Percentiles rank a stretch among this genome's conserved stretches.
phyloP scores from a whole-genome alignment of 2,888 invertebrate species.

The Aquatica leii region DNA sequence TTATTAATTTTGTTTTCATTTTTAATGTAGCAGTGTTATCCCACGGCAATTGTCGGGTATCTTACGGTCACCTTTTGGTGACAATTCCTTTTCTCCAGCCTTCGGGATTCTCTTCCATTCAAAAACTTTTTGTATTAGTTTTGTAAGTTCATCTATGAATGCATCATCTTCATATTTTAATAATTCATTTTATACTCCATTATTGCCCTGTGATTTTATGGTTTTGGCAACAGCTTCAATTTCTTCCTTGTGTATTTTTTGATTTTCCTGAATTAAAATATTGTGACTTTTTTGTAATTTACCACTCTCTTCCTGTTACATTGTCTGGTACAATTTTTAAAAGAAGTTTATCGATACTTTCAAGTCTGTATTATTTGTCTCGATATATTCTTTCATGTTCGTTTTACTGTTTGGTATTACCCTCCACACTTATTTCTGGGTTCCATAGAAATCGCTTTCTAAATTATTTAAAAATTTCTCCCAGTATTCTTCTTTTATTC shows the following conservation, averaged over 20 bases:
- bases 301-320: not conserved
- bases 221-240: slow-evolving; percentile 2
- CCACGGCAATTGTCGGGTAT: too few relatives aligned
- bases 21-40: not conserved
- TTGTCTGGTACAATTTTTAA: slow-evolving; percentile 5
- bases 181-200: too few relatives aligned
- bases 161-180: not conserved
- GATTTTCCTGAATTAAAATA: too few relatives aligned
- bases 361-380: not conserved
- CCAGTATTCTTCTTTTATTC: slow-evolving; percentile 2
- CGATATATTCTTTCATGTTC: not conserved
- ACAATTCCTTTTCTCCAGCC: slow-evolving; percentile 2
- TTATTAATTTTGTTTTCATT: not conserved
- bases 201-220: not conserved
- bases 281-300: not conserved
- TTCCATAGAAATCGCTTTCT: slow-evolving; percentile 5
- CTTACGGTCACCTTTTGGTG: too few relatives aligned
- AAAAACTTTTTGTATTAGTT: slow-evolving; percentile 3
- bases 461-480: too few relatives aligned
- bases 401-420: not conserved
- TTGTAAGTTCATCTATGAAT: not conserved
- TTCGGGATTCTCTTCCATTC: not conserved
- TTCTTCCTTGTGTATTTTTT: too few relatives aligned
- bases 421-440: slow-evolving; percentile 1
- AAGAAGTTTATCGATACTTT: slow-evolving; percentile 1